Evolutionary conservation across 2,888 invertebrate genomes (phyloP).

Genomic region (Pollenia labialis): DNA sequence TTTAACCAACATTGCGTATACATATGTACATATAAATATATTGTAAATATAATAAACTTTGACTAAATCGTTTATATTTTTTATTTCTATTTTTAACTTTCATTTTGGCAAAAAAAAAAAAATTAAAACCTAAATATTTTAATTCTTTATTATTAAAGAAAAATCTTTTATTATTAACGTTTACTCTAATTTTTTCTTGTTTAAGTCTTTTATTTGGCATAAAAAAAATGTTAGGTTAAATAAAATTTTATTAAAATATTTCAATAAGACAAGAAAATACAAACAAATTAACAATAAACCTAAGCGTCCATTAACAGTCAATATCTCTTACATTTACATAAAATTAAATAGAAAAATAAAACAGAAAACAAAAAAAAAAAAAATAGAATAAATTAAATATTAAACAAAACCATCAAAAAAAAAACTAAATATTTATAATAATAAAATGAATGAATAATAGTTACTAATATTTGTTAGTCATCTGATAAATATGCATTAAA

Average conservation of each 20-base stretch:
- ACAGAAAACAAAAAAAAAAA: background rate
- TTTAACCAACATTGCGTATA: slow-evolving; percentile 17
- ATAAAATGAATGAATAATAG: slow-evolving; percentile 28
- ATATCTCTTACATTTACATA: slow-evolving; percentile 56
- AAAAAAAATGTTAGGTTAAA: background rate
- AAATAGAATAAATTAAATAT: slow-evolving; percentile 13
- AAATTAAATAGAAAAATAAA: slow-evolving; percentile 20
- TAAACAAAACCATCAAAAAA: slow-evolving; percentile 15
- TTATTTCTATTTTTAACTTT: slow-evolving; percentile 17
- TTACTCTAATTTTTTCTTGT: background rate
- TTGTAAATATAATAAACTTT: slow-evolving; percentile 58
- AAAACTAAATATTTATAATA: background rate
- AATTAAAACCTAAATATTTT: background rate
- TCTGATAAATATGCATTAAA: slow-evolving; percentile 17
- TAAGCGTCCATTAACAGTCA: slow-evolving; percentile 73
- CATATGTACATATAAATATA: slow-evolving; percentile 15
- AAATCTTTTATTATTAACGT: background rate
- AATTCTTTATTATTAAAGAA: background rate
- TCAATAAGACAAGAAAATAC: slow-evolving; percentile 20
- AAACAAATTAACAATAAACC: slow-evolving; percentile 64
- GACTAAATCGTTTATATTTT: slow-evolving; percentile 22
- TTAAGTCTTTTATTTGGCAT: background rate
- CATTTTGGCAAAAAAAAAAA: background rate
- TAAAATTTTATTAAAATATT: slow-evolving; percentile 4
- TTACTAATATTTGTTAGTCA: slow-evolving; percentile 51